Conservation (phyloP, 2,113 vertebrate species). For the Nipponia nippon region DNA sequence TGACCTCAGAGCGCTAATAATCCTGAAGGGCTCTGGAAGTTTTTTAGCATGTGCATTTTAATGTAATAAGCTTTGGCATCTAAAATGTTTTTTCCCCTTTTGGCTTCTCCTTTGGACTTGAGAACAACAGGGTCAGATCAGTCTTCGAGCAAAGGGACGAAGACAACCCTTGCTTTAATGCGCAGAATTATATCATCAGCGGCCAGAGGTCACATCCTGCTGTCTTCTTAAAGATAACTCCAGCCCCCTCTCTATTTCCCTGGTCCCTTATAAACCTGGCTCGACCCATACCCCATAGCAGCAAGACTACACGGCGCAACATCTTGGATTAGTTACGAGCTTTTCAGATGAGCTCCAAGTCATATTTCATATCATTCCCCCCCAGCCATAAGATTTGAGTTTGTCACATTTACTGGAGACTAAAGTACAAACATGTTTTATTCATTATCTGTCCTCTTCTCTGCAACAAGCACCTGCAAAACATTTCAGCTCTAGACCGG, state of each 20-base stretch:
- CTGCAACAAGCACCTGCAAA: constrained; percentile 67
- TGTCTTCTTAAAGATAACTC: not conserved
- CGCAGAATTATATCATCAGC: not conserved
- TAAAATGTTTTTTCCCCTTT: not conserved
- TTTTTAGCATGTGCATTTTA: not conserved
- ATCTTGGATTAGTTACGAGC: constrained; percentile 72
- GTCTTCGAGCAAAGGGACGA: not conserved
- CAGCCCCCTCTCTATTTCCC: not conserved
- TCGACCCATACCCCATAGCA: not conserved
- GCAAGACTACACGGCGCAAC: not conserved
- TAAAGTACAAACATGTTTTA: constrained; percentile 68
- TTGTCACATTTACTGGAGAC: constrained; percentile 66
- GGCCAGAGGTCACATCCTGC: constrained; percentile 38
- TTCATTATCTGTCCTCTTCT: constrained; percentile 71
- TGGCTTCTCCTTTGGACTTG: not conserved
- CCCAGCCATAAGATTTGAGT: constrained; percentile 25
- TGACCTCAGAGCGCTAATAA: constrained; percentile 1
- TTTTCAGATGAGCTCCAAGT: constrained; percentile 67
- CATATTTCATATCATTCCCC: constrained; percentile 68
- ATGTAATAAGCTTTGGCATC: not conserved
- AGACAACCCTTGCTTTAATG: not conserved
- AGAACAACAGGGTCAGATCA: not conserved
- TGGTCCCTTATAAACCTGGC: not conserved
- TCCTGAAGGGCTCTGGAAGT: not conserved
- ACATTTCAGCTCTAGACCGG: constrained; percentile 21